Conservation (phyloP, 2,797 vertebrate species). For the Acrossocheilus wenchowensis region DNA sequence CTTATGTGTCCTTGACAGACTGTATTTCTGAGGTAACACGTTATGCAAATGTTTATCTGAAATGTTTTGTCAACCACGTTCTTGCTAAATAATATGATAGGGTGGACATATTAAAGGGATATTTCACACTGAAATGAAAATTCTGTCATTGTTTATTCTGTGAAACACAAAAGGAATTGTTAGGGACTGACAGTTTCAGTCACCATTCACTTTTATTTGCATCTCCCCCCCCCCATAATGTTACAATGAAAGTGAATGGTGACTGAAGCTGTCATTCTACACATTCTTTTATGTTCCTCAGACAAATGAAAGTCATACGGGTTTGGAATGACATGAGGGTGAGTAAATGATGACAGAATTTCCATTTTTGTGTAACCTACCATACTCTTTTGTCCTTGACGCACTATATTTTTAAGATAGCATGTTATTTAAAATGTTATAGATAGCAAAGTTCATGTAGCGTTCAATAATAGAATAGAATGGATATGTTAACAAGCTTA, state of each 20-base stretch:
- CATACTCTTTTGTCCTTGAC: neutral
- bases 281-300: slow-evolving; percentile 6
- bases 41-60: neutral
- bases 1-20: neutral
- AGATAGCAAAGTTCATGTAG: neutral
- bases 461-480: neutral
- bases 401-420: neutral
- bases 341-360: slow-evolving; percentile 14
- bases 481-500: slow-evolving; percentile 4
- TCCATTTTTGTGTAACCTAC: neutral
- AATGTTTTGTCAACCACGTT: neutral
- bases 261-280: slow-evolving; percentile 30
- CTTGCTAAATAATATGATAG: neutral
- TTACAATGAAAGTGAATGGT: slow-evolving; percentile 2
- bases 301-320: neutral
- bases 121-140: neutral
- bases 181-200: neutral
- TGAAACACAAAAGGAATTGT: slow-evolving; percentile 6
- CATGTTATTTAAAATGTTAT: neutral
- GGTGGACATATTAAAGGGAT: neutral
- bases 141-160: neutral
- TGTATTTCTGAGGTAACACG: neutral
- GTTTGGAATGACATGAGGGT: neutral
- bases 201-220: slow-evolving; percentile 17
- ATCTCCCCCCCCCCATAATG: fast-evolving